These are phyloP conservation scores for Notiomystis cincta DNA, from an alignment of 2,113 vertebrate species.

Conservation along the genomic window DNA sequence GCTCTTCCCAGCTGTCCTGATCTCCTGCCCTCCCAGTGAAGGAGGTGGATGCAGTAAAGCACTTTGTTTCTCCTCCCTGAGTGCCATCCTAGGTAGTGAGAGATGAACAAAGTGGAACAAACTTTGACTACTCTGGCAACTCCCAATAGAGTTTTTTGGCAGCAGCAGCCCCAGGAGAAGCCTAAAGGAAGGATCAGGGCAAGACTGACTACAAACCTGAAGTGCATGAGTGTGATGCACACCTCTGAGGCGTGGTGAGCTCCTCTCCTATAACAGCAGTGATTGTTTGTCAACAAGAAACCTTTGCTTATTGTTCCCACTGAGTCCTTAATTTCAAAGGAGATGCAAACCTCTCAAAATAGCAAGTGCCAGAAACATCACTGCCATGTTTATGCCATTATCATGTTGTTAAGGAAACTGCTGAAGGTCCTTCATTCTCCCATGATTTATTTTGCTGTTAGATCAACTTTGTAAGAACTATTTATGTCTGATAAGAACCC, in stretches of 20 bases:
- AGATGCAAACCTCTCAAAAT: not conserved
- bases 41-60: not conserved
- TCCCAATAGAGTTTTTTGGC: not conserved
- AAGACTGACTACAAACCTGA: not conserved
- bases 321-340: not conserved
- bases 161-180: not conserved
- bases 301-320: not conserved
- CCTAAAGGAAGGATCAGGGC: not conserved
- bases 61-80: not conserved
- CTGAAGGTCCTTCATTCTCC: not conserved
- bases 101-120: accelerated
- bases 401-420: not conserved
- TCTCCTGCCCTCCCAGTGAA: not conserved
- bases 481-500: not conserved
- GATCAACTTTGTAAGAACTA: not conserved
- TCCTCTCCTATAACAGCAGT: not conserved
- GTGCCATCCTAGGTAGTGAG: accelerated
- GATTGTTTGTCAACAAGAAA: not conserved
- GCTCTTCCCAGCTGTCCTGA: not conserved
- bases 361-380: not conserved
- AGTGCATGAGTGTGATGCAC: not conserved
- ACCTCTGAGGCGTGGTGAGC: not conserved
- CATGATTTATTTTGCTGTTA: not conserved
- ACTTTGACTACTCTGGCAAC: not conserved
- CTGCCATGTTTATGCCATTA: not conserved